Evolutionary conservation across 2,797 vertebrate species (phyloP).

Genomic region (Gadopsis bispinosus): DNA sequence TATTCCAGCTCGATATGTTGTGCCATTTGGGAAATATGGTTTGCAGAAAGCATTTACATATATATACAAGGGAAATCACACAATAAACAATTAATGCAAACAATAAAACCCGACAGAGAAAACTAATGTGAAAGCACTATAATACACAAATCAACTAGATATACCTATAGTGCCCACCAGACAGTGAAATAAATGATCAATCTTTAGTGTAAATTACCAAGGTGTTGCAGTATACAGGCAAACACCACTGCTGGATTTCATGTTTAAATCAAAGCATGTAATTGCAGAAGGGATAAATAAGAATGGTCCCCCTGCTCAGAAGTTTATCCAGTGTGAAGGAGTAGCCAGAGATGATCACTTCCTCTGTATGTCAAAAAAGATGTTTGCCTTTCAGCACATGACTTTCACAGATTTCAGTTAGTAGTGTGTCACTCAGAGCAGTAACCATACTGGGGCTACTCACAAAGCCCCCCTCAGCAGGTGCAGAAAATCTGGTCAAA

Average conservation of each 20-base stretch:
- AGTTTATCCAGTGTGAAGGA: constrained; percentile 32
- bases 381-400: constrained; percentile 22
- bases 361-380: constrained; percentile 41
- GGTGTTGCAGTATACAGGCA: constrained; percentile 22
- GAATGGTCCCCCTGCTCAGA: constrained; percentile 25
- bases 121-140: background rate
- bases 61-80: background rate
- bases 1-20: background rate
- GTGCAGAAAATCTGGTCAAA: constrained; percentile 34
- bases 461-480: constrained; percentile 18
- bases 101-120: background rate
- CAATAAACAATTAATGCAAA: background rate
- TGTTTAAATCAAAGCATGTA: constrained; percentile 54
- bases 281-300: constrained; percentile 41
- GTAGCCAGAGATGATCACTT: constrained; percentile 44
- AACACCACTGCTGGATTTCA: constrained; percentile 39
- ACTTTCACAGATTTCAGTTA: constrained; percentile 30
- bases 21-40: background rate
- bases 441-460: constrained; percentile 7
- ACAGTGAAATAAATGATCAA: constrained; percentile 48
- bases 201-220: constrained; percentile 32
- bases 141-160: background rate
- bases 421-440: constrained; percentile 39
- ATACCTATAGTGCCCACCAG: constrained; percentile 26
- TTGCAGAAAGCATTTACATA: background rate